Conservation (phyloP, 2,113 vertebrate genomes). For the Elgaria multicarinata region DNA sequence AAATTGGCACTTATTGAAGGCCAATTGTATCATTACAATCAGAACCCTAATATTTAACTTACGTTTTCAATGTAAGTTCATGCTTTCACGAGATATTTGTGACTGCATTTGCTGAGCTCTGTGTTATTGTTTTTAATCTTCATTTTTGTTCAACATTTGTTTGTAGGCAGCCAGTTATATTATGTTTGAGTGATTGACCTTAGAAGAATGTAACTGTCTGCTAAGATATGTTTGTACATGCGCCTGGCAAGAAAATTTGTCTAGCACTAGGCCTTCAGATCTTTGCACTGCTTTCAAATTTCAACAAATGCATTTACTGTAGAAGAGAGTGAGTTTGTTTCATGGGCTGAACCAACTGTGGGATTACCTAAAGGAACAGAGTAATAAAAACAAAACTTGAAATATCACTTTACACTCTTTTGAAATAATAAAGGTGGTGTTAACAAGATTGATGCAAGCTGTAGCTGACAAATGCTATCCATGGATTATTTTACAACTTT, state of each 20-base stretch:
- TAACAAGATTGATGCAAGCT: slow-evolving; percentile 34
- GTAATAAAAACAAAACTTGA: slow-evolving; percentile 42
- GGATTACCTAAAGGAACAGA: slow-evolving; percentile 24
- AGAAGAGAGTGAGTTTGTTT: slow-evolving; percentile 14
- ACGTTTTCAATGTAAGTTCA: not conserved
- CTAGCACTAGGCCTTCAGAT: slow-evolving; percentile 23
- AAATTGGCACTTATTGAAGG: not conserved
- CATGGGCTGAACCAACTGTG: slow-evolving; percentile 21
- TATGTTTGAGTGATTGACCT: slow-evolving; percentile 20
- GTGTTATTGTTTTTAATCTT: slow-evolving; percentile 18
- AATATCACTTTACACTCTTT: slow-evolving; percentile 13
- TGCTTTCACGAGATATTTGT: not conserved
- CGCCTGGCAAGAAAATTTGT: slow-evolving; percentile 43
- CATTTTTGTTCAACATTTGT: slow-evolving; percentile 7
- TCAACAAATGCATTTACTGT: not conserved
- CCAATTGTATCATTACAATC: not conserved
- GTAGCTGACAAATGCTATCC: slow-evolving; percentile 7
- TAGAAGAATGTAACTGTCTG: slow-evolving; percentile 44
- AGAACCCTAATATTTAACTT: not conserved
- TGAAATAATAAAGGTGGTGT: slow-evolving; percentile 10
- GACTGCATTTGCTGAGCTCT: not conserved
- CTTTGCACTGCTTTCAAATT: slow-evolving; percentile 31
- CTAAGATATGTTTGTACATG: slow-evolving; percentile 15
- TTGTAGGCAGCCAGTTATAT: slow-evolving; percentile 8
- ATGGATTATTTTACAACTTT: slow-evolving; percentile 18